Base-by-base conservation (phyloP, 2,113 vertebrate species). In the Salvelinus namaycush region DNA sequence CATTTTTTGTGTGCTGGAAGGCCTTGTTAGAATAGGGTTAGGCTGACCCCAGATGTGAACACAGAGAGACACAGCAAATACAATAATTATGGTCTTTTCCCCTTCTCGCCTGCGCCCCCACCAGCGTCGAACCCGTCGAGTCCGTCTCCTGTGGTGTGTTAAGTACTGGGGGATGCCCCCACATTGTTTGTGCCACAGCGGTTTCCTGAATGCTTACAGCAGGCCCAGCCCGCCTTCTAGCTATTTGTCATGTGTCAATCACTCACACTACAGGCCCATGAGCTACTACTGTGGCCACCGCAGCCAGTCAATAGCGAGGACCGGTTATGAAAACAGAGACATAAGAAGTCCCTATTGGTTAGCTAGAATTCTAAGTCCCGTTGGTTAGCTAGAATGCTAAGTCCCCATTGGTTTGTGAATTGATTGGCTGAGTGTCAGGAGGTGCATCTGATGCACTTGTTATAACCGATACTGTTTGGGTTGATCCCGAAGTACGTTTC, bases 131-230 rank as follows among this genome's bases (percentile, higher is more conserved):
- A 65, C 26, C 57, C 3, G 5, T 54, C 51, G 54, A 69, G 73
- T 26, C 57, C 9, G 5, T 66, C 48, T 72, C 79, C 76, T 12
- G 69, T 27, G 65, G 70, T 67, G 79, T 16, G n/a, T 62, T 77
- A 75, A 82, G 77, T 79, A 79, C 62, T 70, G 54, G 68, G 72
- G 77, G 77, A 68, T 59, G 68, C 68, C 76, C 68, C 49, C 69
- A 70, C 68, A 59, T 70, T 74, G 67, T 78, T 73, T 68, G 68
- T 67, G 76, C 72, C 68, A 18, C 48, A 49, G 39, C 29, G 27
- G 27, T 64, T 68, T 44, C 73, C 57, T 62, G 9, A 44, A n/a
- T 22, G 27, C 69, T 68, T 65, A 57, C 81, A 76, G 73, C 70
- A 73, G 64, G 34, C 22, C 51, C 60, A 49, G 6, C 27, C 54